These are phyloP conservation scores for Piscicola geometra DNA, from an alignment of 2,888 invertebrate genomes.

Conservation along the genomic window DNA sequence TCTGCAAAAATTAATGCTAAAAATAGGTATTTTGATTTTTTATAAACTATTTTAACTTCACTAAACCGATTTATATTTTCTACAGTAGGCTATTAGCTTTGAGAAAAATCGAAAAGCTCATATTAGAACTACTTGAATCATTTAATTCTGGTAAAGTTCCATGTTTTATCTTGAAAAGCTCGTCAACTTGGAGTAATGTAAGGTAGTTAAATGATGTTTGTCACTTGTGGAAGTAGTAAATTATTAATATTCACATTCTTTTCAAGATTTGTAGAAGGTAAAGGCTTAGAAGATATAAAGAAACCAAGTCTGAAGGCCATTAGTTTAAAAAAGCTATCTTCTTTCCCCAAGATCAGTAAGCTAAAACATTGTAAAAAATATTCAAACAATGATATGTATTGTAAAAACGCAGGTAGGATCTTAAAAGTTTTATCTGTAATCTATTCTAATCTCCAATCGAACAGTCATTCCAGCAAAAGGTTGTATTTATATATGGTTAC, in stretches of 20 bases:
- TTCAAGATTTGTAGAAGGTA: constrained; percentile 33
- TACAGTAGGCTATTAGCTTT: constrained; percentile 18
- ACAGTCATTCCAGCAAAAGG: constrained; percentile 41
- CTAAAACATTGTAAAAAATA: background rate
- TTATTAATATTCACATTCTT: too few species aligned
- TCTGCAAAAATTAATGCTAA: too few species aligned
- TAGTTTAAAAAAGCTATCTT: constrained; percentile 32
- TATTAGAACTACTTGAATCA: constrained; percentile 18
- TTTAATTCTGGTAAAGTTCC: constrained; percentile 20
- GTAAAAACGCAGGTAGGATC: constrained; percentile 39
- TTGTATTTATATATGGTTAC: constrained; percentile 26
- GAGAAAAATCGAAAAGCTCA: constrained; percentile 27
- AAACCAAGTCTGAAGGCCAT: constrained; percentile 28
- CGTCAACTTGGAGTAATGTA: constrained; percentile 29
- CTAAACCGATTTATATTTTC: too few species aligned
- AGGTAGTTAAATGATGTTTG: too few species aligned
- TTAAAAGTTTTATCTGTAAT: constrained; percentile 39
- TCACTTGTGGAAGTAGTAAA: too few species aligned
- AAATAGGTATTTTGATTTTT: too few species aligned
- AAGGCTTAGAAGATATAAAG: constrained; percentile 32
- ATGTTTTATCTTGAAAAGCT: constrained; percentile 10
- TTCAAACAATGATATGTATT: background rate
- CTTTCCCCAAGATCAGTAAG: constrained; percentile 40
- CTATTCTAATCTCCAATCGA: constrained; percentile 36
- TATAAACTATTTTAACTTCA: too few species aligned